Conservation (phyloP, 92 coral and sea anemone genomes). For the Heliopora coerulea region DNA sequence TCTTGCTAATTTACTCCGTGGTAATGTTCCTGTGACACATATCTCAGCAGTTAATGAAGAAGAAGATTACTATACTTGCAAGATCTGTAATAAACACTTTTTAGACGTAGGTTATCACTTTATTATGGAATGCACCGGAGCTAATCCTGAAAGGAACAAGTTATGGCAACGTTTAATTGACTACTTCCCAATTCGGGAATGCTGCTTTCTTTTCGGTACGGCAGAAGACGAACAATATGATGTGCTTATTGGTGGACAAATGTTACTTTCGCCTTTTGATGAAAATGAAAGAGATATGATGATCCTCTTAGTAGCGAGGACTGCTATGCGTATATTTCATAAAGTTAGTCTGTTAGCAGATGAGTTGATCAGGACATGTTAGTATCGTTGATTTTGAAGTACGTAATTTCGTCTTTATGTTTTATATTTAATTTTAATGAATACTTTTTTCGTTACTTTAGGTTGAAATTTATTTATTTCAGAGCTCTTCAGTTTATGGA, state of each 20-base stretch:
- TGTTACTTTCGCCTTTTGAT: no score
- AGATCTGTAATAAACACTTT: background rate
- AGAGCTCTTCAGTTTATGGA: no score
- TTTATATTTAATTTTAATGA: no score
- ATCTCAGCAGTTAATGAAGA: background rate
- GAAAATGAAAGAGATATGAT: no score
- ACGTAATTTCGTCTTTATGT: no score
- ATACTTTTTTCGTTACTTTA: no score
- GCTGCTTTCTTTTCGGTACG: background rate
- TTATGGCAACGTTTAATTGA: background rate
- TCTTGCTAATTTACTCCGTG: background rate
- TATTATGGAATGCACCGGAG: background rate
- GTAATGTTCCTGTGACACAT: background rate
- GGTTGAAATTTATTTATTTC: no score
- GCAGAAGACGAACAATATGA: background rate
- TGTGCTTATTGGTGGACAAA: background rate
- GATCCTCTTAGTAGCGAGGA: no score
- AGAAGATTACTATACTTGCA: background rate
- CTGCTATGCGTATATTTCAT: no score
- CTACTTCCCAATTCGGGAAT: slow-evolving; percentile 1
- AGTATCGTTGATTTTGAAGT: no score
- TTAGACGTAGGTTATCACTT: background rate
- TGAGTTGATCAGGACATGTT: no score
- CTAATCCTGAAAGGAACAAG: background rate
- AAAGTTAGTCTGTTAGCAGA: no score